These are phyloP conservation scores for Taenioides sp. DNA, from an alignment of 2,797 vertebrate genomes.

Conservation along the genomic window DNA sequence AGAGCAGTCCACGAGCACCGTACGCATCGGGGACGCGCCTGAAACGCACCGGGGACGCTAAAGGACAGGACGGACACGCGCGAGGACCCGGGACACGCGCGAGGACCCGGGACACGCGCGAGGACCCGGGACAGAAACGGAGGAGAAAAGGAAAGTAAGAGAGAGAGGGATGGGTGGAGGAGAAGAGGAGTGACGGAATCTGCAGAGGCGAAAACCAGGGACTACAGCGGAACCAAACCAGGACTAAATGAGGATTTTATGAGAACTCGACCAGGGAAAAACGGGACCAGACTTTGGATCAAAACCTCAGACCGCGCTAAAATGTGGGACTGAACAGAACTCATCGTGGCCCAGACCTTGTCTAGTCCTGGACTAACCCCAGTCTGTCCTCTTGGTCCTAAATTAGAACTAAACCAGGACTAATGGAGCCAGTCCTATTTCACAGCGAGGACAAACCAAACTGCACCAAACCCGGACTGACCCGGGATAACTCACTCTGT, in stretches of 20 bases:
- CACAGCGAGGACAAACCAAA: neutral
- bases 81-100: neutral
- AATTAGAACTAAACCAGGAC: constrained; percentile 1
- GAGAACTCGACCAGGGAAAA: neutral
- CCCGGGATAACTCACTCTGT: too few relatives aligned
- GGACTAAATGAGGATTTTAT: neutral
- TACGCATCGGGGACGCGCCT: neutral
- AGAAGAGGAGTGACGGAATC: neutral
- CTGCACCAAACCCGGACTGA: neutral
- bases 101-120: neutral
- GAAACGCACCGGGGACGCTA: neutral
- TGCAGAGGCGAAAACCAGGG: neutral
- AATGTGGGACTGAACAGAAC: neutral
- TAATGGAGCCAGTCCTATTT: neutral
- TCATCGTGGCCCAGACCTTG: neutral
- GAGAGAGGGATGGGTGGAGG: neutral
- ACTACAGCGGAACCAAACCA: neutral
- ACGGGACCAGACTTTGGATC: neutral
- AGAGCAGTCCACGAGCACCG: neutral
- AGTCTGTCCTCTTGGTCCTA: neutral
- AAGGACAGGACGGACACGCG: neutral
- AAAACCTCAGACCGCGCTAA: neutral
- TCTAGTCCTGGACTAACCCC: neutral
- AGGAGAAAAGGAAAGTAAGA: neutral
- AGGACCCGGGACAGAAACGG: neutral